Conservation (phyloP, 2,113 vertebrate genomes). For the Dryoscopus gambensis region DNA sequence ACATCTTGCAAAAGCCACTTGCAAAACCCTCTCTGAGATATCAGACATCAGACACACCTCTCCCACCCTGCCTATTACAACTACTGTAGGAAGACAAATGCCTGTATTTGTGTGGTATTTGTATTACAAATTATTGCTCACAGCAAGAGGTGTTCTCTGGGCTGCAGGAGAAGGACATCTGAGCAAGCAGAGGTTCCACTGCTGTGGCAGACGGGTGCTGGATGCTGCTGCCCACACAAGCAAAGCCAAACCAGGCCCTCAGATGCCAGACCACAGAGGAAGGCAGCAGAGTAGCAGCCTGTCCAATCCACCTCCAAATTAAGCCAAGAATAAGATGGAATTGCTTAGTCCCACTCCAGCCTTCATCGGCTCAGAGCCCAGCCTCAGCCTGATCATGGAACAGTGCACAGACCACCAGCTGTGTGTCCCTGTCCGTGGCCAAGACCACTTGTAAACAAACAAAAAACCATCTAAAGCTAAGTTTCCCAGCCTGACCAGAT, state of each 20-base stretch:
- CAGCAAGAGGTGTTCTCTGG: neutral
- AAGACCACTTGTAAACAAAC: slow-evolving; percentile 9
- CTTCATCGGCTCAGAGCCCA: neutral
- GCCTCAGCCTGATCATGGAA: neutral
- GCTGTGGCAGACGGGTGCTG: accelerated
- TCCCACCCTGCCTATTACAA: neutral
- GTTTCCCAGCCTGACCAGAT: neutral
- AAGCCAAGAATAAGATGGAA: neutral
- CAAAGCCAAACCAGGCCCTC: neutral
- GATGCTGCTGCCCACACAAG: neutral
- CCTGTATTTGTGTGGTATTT: neutral
- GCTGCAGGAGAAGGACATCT: neutral
- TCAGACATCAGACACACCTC: neutral
- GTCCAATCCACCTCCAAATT: neutral
- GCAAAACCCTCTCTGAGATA: neutral
- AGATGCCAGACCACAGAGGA: neutral
- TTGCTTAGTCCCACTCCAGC: neutral
- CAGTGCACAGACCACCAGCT: neutral
- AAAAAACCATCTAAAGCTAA: neutral
- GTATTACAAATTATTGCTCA: neutral
- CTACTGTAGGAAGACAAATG: neutral
- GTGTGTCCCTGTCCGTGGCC: neutral
- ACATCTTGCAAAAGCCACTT: neutral
- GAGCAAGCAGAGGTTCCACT: neutral
- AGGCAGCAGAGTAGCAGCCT: neutral